phyloP scores from a whole-genome alignment of 2,113 vertebrate genomes.

The Orycteropus afer region DNA sequence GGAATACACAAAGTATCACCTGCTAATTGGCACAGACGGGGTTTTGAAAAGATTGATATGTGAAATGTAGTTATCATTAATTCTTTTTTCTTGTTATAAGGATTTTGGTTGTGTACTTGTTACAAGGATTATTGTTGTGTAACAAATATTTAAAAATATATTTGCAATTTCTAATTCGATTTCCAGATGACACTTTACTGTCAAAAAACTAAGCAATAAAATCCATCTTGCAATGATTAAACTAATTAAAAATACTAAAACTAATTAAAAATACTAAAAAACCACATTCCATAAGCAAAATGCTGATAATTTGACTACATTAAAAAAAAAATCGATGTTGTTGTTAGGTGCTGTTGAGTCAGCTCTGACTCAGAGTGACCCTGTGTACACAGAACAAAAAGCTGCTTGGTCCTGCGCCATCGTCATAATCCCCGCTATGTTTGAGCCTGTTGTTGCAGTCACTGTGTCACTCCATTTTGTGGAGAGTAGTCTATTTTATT shows the following conservation, averaged over 20 bases:
- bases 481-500: no score
- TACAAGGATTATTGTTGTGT: conserved; percentile 6
- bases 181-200: conserved; percentile 51
- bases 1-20: conserved; percentile 35
- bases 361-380: no score
- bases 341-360: no score
- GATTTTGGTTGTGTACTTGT: background rate
- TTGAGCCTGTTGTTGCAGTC: no score
- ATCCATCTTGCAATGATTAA: conserved; percentile 40
- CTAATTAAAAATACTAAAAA: conserved; percentile 30
- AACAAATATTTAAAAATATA: conserved; percentile 47
- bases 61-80: conserved; percentile 42
- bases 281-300: no score
- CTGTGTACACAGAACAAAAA: no score
- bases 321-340: conserved; percentile 4
- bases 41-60: conserved; percentile 59
- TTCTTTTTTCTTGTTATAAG: conserved; percentile 36
- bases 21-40: conserved; percentile 54
- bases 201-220: conserved; percentile 36
- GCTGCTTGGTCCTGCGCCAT: no score
- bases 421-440: no score
- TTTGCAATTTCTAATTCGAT: conserved; percentile 51
- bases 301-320: conserved; percentile 9
- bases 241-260: conserved; percentile 35
- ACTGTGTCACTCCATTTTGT: no score